phyloP scores from a whole-genome alignment of 2,888 invertebrate genomes.

The Limnephilus lunatus region DNA sequence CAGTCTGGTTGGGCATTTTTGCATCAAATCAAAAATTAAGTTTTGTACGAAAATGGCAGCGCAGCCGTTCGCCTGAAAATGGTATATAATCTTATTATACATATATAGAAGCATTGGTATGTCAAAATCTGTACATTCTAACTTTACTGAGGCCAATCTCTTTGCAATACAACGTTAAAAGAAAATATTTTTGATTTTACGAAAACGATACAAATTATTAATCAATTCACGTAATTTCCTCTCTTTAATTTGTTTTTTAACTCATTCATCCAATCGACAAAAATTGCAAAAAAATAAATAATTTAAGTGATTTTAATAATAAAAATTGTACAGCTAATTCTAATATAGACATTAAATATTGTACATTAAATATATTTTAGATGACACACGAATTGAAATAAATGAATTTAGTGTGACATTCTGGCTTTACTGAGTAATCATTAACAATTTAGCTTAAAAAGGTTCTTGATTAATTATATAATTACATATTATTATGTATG shows the following conservation, averaged over 20 bases:
- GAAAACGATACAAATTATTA: too few relatives aligned
- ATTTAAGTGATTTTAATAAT: constrained; percentile 40
- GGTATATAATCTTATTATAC: background rate
- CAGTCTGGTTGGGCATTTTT: too few relatives aligned
- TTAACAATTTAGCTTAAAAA: constrained; percentile 7
- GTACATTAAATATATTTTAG: constrained; percentile 42
- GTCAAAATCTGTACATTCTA: background rate
- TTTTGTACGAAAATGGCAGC: too few relatives aligned
- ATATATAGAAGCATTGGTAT: background rate
- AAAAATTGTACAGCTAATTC: constrained; percentile 53
- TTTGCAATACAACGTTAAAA: background rate
- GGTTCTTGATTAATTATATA: background rate
- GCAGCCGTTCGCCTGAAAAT: background rate
- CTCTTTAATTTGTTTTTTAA: background rate
- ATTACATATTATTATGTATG: background rate
- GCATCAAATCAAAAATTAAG: too few relatives aligned
- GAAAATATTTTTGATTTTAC: background rate
- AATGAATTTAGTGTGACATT: constrained; percentile 24
- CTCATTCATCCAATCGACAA: background rate
- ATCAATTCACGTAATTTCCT: background rate
- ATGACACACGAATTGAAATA: constrained; percentile 42
- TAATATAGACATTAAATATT: constrained; percentile 45
- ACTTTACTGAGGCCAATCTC: background rate
- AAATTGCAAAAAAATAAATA: background rate
- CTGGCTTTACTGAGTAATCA: constrained; percentile 42